Percentiles rank a stretch among this genome's conserved stretches.
These are phyloP conservation scores for Lagopus leucura DNA, from an alignment of 2,113 vertebrate genomes.

Conservation along the genomic window DNA sequence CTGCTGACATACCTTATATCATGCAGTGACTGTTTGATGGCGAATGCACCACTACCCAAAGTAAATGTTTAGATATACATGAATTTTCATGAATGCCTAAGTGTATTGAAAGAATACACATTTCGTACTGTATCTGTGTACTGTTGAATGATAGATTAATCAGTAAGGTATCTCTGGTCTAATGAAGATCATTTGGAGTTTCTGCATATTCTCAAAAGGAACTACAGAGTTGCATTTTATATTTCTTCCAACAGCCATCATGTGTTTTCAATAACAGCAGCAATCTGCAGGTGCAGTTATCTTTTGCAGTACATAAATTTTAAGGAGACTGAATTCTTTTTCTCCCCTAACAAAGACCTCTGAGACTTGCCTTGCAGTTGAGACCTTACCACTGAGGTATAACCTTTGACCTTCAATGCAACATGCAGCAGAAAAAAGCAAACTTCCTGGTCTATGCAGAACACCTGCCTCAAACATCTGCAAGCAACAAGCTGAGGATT, in stretches of 20 bases:
- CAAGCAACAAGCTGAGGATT: not conserved
- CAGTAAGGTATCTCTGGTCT: not conserved
- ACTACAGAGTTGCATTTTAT: constrained; percentile 25
- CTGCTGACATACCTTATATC: not conserved
- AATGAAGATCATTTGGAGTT: not conserved
- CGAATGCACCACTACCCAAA: not conserved
- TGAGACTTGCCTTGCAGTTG: constrained; percentile 50
- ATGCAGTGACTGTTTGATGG: not conserved
- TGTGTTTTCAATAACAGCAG: constrained; percentile 69
- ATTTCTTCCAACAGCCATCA: constrained; percentile 35
- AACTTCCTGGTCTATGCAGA: not conserved
- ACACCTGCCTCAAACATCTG: constrained; percentile 72
- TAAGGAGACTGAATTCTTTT: constrained; percentile 61
- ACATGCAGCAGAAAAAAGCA: constrained; percentile 35
- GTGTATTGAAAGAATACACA: not conserved
- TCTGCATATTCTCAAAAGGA: constrained; percentile 48
- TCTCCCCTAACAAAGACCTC: constrained; percentile 42
- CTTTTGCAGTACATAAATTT: constrained; percentile 77
- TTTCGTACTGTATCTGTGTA: not conserved
- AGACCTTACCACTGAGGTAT: constrained; percentile 31
- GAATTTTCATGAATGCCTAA: not conserved
- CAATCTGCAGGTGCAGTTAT: constrained; percentile 63
- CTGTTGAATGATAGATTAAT: constrained; percentile 22
- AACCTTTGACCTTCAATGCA: constrained; percentile 52
- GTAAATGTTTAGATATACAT: not conserved